Conservation (phyloP, 2,888 invertebrate species). For the Tipula vernalis region DNA sequence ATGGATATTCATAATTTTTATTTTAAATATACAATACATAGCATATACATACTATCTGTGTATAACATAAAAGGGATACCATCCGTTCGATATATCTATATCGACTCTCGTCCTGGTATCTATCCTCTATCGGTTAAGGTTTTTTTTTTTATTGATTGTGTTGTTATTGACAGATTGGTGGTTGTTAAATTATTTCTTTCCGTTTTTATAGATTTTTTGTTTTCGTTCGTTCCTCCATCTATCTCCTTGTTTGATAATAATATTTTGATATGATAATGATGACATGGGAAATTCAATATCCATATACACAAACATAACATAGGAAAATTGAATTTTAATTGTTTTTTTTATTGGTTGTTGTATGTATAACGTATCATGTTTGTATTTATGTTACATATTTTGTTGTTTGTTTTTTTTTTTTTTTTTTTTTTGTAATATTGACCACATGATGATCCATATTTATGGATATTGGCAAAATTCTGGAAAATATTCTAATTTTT, state of each 20-base stretch:
- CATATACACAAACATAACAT: background rate
- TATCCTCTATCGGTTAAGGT: background rate
- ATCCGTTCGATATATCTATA: background rate
- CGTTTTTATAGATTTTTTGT: background rate
- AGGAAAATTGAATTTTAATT: background rate
- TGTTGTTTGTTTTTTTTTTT: background rate
- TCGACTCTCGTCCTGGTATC: background rate
- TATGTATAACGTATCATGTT: background rate
- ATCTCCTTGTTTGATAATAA: background rate
- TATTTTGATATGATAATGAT: conserved; percentile 4
- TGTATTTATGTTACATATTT: background rate
- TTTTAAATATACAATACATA: background rate
- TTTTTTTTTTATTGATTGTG: background rate
- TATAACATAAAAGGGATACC: background rate
- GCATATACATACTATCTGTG: background rate
- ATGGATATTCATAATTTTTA: conserved; percentile 4
- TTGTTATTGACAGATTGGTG: conserved; percentile 4
- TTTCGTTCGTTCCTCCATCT: background rate
- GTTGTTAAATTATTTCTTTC: conserved; percentile 4
- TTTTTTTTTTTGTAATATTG: background rate
- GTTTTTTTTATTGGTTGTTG: background rate
- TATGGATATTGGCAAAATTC: background rate
- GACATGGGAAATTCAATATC: background rate
- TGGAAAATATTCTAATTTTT: background rate
- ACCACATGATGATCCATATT: background rate